Evolutionary conservation across 2,888 invertebrate genomes (phyloP).

Genomic region (Nemoura dubitans): DNA sequence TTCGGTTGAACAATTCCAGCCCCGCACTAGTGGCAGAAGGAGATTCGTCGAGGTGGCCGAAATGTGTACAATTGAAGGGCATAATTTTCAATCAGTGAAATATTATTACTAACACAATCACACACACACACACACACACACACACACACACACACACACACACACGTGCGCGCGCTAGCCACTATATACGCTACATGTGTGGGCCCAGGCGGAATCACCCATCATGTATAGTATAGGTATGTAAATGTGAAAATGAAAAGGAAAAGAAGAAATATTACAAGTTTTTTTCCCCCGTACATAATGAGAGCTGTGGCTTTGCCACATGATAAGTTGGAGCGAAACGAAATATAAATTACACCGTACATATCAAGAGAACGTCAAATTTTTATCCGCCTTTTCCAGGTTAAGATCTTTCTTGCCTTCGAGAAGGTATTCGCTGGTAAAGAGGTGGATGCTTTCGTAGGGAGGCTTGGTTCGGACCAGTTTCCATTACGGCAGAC

Average conservation of each 20-base stretch:
- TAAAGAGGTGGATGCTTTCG: background rate
- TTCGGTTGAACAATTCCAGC: slow-evolving; percentile 8
- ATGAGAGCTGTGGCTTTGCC: background rate
- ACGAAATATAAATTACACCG: slow-evolving; percentile 39
- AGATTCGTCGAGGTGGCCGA: slow-evolving; percentile 17
- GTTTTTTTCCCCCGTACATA: slow-evolving; percentile 8
- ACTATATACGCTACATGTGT: background rate
- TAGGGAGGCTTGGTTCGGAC: background rate
- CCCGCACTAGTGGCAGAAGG: background rate
- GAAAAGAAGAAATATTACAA: background rate
- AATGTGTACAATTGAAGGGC: slow-evolving; percentile 33
- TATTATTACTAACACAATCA: background rate
- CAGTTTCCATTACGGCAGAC: background rate
- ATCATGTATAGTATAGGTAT: too few relatives aligned
- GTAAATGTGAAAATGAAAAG: slow-evolving; percentile 3
- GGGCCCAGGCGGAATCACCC: background rate
- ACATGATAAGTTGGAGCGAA: slow-evolving; percentile 37
- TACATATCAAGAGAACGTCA: slow-evolving; percentile 31
- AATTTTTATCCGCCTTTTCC: slow-evolving; percentile 36
- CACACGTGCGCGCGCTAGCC: too few relatives aligned
- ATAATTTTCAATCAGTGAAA: slow-evolving; percentile 41
- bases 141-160: too few relatives aligned
- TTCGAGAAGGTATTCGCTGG: background rate
- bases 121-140: too few relatives aligned
- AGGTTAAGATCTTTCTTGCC: background rate